phyloP scores from a whole-genome alignment of 2,888 invertebrate species.

The Agonopterix heracliana region DNA sequence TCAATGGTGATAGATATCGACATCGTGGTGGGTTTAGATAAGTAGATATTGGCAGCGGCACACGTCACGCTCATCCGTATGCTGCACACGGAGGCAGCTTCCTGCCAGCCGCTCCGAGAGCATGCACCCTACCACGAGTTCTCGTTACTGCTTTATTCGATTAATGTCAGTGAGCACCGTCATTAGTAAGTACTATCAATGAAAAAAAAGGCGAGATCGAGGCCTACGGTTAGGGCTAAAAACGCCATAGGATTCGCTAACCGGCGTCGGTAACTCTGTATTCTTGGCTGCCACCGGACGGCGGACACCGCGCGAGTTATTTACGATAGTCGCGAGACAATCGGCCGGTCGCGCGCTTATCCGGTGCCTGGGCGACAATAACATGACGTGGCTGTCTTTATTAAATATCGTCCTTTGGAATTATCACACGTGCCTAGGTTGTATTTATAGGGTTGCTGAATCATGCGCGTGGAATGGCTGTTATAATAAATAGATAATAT shows the following conservation, averaged over 20 bases:
- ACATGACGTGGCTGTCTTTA: slow-evolving; percentile 71
- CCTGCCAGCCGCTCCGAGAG: slow-evolving; percentile 48
- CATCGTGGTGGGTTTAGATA: slow-evolving; percentile 32
- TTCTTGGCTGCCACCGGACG: slow-evolving; percentile 65
- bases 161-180: neutral
- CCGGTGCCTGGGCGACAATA: slow-evolving; percentile 69
- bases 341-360: slow-evolving; percentile 67
- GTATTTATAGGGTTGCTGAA: slow-evolving; percentile 57
- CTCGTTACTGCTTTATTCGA: slow-evolving; percentile 31
- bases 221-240: slow-evolving; percentile 19
- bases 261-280: slow-evolving; percentile 56
- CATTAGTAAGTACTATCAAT: neutral
- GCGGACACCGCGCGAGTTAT: slow-evolving; percentile 70
- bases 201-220: slow-evolving; percentile 13
- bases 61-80: slow-evolving; percentile 67
- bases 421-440: slow-evolving; percentile 59
- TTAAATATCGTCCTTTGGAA: slow-evolving; percentile 65
- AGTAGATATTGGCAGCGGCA: slow-evolving; percentile 28
- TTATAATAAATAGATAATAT: slow-evolving; percentile 30
- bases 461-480: slow-evolving; percentile 46
- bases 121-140: slow-evolving; percentile 30
- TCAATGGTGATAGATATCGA: slow-evolving; percentile 33
- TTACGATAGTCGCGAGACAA: slow-evolving; percentile 72
- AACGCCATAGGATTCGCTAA: slow-evolving; percentile 46
- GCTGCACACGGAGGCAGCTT: slow-evolving; percentile 62